Evolutionary conservation across 2,797 vertebrate genomes (phyloP).

Genomic region (Sebastolobus alascanus): DNA sequence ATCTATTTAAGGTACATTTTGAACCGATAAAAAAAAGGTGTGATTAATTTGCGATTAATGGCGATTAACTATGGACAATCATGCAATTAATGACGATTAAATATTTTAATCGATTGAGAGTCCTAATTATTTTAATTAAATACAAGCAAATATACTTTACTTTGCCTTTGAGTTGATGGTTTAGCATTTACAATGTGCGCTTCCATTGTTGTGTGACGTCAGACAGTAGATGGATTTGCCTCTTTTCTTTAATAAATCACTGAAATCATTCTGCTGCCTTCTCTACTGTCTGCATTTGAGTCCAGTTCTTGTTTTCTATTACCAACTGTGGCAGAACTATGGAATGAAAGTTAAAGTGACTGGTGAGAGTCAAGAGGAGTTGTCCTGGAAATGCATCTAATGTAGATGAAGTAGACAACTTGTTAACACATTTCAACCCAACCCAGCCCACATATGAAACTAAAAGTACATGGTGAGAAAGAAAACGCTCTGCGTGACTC

Average conservation of each 20-base stretch:
- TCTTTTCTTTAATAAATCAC: neutral
- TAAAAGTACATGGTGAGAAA: neutral
- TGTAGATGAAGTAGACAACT: neutral
- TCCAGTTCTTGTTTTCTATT: neutral
- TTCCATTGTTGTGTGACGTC: neutral
- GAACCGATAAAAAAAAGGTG: neutral
- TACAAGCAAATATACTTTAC: neutral
- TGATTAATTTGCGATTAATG: neutral
- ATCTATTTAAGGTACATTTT: too few relatives aligned
- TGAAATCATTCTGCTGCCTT: neutral
- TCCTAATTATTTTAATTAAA: neutral
- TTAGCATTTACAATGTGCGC: neutral
- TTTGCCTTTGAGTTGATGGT: neutral
- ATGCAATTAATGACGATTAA: neutral
- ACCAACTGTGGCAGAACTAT: neutral
- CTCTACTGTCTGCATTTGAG: neutral
- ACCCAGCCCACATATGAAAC: neutral
- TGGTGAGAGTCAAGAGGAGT: constrained; percentile 20
- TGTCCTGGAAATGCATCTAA: neutral
- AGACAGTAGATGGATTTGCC: too few relatives aligned
- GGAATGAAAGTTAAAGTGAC: constrained; percentile 24
- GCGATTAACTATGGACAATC: neutral
- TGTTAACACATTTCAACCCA: neutral
- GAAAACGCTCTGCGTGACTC: constrained; percentile 41
- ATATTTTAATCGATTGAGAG: neutral